Base-by-base conservation (phyloP, 2,113 vertebrate genomes). In the Myrmophylax atrothorax region DNA sequence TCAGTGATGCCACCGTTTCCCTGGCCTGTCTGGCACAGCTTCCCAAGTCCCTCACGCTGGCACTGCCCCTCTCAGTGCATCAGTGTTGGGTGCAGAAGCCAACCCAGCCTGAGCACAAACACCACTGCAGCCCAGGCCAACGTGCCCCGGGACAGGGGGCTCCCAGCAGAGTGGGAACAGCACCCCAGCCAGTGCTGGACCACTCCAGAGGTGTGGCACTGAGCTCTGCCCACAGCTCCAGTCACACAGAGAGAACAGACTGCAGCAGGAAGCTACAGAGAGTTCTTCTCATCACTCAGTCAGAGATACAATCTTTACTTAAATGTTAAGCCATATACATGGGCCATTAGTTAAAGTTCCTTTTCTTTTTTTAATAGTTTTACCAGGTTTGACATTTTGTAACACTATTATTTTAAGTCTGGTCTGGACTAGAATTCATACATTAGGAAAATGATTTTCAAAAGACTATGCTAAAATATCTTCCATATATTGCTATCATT, bases 381-480 rank as follows among this genome's bases (percentile, higher is more conserved):
- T 83, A 90, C 40, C 63, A 87, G 90, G 42, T 83, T 62, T 93
- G 74, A 93, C 92, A 92, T 94, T 95, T 91, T 17, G 33, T 60
- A 94, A 38, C 0, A 10, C 70, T 79, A 68, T 79, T 86, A 93
- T 79, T 93, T 89, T 31, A 74, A 92, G 55, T 37, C 59, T 77
- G 25, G 29, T 74, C 67, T 77, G 55, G 76, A 82, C 46, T 85
- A 83, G 85, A 93, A 92, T 33, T 86, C 79, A 80, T 42, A 44
- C 52, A 66, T 94, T 50, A 90, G 62, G 72, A 90, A 90, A 92
- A 73, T 33, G 22, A 75, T 76, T 93, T 96, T 53, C 31, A 49
- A 85, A 93, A 88, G 63, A 77, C 74, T 75, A 5, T 5, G 35
- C 35, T 95, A 85, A 89, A 78, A 42, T 78, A 72, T 38, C 82